Percentiles rank a stretch among this genome's conserved stretches.
phyloP scores from a whole-genome alignment of 2,113 vertebrate species.

The Hydrolagus affinis region DNA sequence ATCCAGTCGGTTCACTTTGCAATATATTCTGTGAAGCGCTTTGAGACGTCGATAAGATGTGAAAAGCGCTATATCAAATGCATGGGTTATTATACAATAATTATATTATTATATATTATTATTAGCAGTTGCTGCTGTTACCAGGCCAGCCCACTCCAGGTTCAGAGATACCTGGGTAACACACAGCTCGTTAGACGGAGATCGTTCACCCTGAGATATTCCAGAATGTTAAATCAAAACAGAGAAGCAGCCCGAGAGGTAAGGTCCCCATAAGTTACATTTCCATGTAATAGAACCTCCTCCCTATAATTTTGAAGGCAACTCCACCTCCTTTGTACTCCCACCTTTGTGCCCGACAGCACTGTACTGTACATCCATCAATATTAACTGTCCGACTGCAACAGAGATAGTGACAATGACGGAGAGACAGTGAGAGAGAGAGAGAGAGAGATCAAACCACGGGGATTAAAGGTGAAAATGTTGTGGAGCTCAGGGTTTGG shows the following conservation, averaged over 20 bases:
- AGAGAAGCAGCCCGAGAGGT: neutral
- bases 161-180: neutral
- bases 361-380: conserved; percentile 1
- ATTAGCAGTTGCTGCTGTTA: neutral
- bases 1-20: no score
- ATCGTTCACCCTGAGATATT: neutral
- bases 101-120: no score
- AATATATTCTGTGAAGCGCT: no score
- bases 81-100: no score
- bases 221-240: conserved; percentile 21
- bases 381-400: conserved; percentile 4
- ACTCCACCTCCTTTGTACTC: conserved; percentile 14
- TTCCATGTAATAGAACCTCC: neutral
- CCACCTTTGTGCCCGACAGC: neutral
- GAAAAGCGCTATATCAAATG: no score
- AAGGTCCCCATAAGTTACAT: conserved; percentile 20
- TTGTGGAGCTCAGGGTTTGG: neutral
- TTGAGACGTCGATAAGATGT: no score
- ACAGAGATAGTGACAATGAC: neutral
- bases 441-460: neutral
- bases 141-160: neutral
- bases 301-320: neutral
- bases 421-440: no score
- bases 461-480: neutral
- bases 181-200: neutral